Percentiles rank a stretch among this genome's conserved stretches.
phyloP scores from a whole-genome alignment of 2,888 invertebrate species.

The Tyria jacobaeae region DNA sequence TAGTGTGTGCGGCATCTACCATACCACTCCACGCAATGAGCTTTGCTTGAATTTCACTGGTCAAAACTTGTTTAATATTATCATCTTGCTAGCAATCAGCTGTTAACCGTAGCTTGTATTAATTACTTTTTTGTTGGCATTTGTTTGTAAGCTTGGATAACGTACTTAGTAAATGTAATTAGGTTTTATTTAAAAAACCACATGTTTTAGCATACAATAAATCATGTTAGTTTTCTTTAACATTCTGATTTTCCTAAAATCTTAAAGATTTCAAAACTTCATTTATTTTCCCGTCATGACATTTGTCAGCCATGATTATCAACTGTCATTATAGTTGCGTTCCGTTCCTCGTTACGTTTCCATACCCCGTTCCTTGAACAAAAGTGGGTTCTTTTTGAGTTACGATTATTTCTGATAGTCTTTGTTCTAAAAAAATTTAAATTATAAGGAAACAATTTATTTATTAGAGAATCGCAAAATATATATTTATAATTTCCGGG shows the following conservation, averaged over 20 bases:
- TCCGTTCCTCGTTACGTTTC: neutral
- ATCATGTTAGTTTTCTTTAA: neutral
- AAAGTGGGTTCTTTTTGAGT: no score
- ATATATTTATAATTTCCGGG: no score
- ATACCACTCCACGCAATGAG: constrained; percentile 26
- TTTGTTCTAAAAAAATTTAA: no score
- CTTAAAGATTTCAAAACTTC: neutral
- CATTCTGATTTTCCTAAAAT: neutral
- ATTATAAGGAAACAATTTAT: no score
- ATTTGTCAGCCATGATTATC: neutral
- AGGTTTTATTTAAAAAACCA: neutral
- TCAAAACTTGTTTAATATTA: constrained; percentile 26
- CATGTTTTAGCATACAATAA: neutral
- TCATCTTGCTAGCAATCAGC: constrained; percentile 11
- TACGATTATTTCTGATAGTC: no score
- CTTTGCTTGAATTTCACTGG: constrained; percentile 29
- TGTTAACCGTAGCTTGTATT: constrained; percentile 1
- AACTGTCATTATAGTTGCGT: neutral
- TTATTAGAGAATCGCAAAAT: no score
- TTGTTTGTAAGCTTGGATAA: neutral
- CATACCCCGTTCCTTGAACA: no score
- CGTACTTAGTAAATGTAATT: neutral
- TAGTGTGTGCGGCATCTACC: constrained; percentile 29
- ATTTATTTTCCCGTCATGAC: constrained; percentile 1
- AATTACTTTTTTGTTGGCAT: no score